phyloP scores from a whole-genome alignment of 2,797 vertebrate genomes.

The Taeniopygia guttata region DNA sequence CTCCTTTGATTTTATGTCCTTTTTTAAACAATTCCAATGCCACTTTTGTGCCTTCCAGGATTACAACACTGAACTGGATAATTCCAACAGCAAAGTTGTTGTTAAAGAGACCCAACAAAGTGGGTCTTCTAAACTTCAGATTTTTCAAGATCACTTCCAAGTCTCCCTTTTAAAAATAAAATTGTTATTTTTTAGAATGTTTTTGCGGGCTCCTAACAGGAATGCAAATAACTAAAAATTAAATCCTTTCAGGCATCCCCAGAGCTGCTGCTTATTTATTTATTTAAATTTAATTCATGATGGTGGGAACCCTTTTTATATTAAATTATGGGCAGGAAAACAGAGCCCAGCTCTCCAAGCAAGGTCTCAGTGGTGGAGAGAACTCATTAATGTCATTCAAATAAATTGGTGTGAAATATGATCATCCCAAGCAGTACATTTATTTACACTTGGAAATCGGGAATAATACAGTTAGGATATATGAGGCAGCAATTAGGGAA shows the following conservation, averaged over 20 bases:
- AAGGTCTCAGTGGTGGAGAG: not conserved
- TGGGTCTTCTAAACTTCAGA: not conserved
- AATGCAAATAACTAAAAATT: not conserved
- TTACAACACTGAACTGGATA: not conserved
- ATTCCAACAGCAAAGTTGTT: not conserved
- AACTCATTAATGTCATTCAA: conserved; percentile 68
- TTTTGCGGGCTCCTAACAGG: not conserved
- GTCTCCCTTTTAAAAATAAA: not conserved
- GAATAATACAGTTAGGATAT: conserved; percentile 40
- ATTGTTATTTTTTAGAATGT: not conserved
- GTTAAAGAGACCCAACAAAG: not conserved
- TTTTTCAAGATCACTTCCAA: not conserved
- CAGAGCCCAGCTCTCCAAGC: not conserved
- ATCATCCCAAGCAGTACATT: conserved; percentile 51
- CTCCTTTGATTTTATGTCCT: not conserved
- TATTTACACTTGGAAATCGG: conserved; percentile 67
- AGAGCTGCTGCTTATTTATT: not conserved
- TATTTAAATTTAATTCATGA: not conserved
- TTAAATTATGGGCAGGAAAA: conserved; percentile 10
- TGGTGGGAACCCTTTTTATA: not conserved
- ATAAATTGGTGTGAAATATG: conserved; percentile 70
- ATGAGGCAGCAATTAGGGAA: conserved; percentile 62
- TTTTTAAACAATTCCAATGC: not conserved
- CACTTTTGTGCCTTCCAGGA: not conserved
- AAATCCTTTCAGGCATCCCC: not conserved